A percentile compares a stretch with the other conserved stretches of the same genome.
phyloP scores from a whole-genome alignment of 2,888 invertebrate species.

The Pyrochroa serraticornis region DNA sequence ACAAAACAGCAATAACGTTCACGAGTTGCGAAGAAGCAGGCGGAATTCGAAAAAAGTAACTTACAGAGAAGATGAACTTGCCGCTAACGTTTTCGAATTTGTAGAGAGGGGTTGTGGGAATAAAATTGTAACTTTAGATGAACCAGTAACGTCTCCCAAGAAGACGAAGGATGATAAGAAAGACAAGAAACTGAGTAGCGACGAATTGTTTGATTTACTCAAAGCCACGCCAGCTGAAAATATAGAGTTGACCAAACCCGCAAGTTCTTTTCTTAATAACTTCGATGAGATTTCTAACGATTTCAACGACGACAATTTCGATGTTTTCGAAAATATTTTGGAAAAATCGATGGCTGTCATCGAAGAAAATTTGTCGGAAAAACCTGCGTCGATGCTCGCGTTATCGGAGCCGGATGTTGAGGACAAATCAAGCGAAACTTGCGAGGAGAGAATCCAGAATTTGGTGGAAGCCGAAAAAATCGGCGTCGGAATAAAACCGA shows the following conservation, averaged over 20 bases:
- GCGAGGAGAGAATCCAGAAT: not conserved
- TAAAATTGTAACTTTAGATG: no score
- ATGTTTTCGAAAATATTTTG: slow-evolving; percentile 39
- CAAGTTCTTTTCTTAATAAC: slow-evolving; percentile 34
- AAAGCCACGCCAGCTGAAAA: slow-evolving; percentile 43
- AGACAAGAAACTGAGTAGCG: slow-evolving; percentile 42
- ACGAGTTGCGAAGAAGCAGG: slow-evolving; percentile 42
- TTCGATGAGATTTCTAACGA: slow-evolving; percentile 36
- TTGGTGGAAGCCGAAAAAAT: not conserved
- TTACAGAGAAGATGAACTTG: slow-evolving; percentile 49
- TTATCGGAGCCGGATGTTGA: slow-evolving; percentile 15
- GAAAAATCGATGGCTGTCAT: slow-evolving; percentile 36
- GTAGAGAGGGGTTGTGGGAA: slow-evolving; percentile 21
- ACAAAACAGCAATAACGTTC: no score
- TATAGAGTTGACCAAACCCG: slow-evolving; percentile 31
- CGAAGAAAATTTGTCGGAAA: slow-evolving; percentile 26
- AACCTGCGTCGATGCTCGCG: slow-evolving; percentile 10
- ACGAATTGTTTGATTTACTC: slow-evolving; percentile 47
- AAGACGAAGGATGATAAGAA: slow-evolving; percentile 21
- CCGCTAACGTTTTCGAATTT: slow-evolving; percentile 44
- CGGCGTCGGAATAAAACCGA: not conserved
- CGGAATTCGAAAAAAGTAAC: slow-evolving; percentile 44
- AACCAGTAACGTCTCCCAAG: no score
- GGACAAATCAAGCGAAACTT: not conserved
- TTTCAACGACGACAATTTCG: slow-evolving; percentile 40